Evolutionary conservation across 2,888 invertebrate genomes (phyloP).

Genomic region (Philereme transversata): DNA sequence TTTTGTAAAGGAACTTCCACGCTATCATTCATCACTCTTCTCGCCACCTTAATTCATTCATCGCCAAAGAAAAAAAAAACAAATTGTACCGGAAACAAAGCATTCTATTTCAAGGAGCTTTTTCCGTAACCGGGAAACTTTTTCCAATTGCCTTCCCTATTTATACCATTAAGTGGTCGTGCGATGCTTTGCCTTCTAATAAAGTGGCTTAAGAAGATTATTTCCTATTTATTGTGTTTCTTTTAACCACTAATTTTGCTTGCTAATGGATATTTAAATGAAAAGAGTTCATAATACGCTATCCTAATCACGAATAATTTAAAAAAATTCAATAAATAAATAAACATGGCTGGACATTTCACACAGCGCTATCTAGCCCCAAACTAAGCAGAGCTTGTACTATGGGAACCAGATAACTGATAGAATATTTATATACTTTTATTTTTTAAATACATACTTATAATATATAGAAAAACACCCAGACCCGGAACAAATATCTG

Average conservation of each 20-base stretch:
- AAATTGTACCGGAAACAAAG: conserved; percentile 56
- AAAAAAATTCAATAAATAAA: too few relatives aligned
- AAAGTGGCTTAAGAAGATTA: conserved; percentile 17
- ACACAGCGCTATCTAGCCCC: too few relatives aligned
- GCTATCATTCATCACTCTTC: conserved; percentile 5
- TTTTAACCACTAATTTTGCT: conserved; percentile 2
- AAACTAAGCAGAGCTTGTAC: too few relatives aligned
- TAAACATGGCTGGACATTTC: too few relatives aligned
- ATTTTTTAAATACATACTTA: too few relatives aligned
- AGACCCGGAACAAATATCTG: too few relatives aligned
- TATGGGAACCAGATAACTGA: too few relatives aligned
- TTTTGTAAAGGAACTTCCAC: background rate
- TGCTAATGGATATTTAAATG: conserved; percentile 3
- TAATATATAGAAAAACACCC: too few relatives aligned
- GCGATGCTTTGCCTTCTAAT: conserved; percentile 21
- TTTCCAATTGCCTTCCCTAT: conserved; percentile 39
- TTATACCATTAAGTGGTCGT: conserved; percentile 48
- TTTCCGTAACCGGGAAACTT: conserved; percentile 49
- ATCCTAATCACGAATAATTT: too few relatives aligned
- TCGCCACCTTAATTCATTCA: conserved; percentile 46
- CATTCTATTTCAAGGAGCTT: conserved; percentile 43
- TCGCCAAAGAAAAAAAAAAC: conserved; percentile 47
- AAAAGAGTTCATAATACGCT: too few relatives aligned
- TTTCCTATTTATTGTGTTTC: conserved; percentile 9
- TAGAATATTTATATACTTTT: too few relatives aligned